phyloP scores from a whole-genome alignment of 2,888 invertebrate genomes.

The Stenoptilia bipunctidactyla region DNA sequence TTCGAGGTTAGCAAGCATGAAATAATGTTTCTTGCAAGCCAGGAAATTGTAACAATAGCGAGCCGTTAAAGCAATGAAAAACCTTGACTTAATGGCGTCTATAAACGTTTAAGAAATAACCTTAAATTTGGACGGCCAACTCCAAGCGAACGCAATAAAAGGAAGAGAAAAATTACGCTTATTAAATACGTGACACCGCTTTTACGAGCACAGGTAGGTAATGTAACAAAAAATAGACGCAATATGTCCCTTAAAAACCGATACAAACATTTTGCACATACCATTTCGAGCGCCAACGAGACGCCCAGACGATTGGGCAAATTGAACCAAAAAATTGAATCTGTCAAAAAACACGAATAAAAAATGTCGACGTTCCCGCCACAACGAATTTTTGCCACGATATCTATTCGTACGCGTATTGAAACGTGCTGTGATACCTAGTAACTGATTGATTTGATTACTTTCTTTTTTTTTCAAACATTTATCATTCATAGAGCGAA shows the following conservation, averaged over 20 bases:
- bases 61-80: conserved; percentile 29
- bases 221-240: too few relatives aligned
- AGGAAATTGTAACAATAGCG: conserved; percentile 28
- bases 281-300: conserved; percentile 31
- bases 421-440: not conserved
- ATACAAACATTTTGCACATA: conserved; percentile 31
- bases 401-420: not conserved
- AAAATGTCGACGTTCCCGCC: conserved; percentile 7
- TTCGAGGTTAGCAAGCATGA: conserved; percentile 24
- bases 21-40: conserved; percentile 20
- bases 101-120: not conserved
- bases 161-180: not conserved
- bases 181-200: not conserved
- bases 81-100: conserved; percentile 25
- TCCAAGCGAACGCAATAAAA: too few relatives aligned
- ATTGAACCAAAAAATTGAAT: conserved; percentile 20
- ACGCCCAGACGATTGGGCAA: conserved; percentile 23
- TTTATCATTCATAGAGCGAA: too few relatives aligned
- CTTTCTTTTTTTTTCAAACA: conserved; percentile 17
- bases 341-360: conserved; percentile 11
- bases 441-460: not conserved
- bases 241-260: conserved; percentile 8
- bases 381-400: conserved; percentile 1
- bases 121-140: not conserved
- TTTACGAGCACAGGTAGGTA: too few relatives aligned